Evolutionary conservation across 2,113 vertebrate genomes (phyloP), one percentile per base, ranked within the genome.

Genomic region (Erythrolamprus reginae): DNA sequence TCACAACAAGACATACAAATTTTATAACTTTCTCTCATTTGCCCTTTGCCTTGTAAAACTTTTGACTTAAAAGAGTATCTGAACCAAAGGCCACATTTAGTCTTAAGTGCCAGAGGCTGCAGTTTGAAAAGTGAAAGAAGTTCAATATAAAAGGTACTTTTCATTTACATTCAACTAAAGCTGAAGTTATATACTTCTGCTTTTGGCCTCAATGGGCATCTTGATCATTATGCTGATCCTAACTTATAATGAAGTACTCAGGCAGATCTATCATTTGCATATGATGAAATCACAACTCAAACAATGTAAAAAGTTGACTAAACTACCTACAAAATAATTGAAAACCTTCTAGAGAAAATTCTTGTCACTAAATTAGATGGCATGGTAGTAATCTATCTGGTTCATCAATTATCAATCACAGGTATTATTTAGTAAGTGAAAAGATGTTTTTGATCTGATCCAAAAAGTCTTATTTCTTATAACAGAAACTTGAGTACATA

Each of bases 401-500:
- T 21, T 77, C 17, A 77, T 77, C 33, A 77, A 77, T 38, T 77
- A 77, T n/a, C 53, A 56, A 58, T 21, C 38, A 13, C 23, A 13
- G 38, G 4, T 50, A 21, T 58, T 38, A 48, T 82, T 61, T 50
- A 19, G 45, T 48, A 52, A 23, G 1, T 15, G 2, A 52, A 45
- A 42, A 1, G 24, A 38, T 45, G 1, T 84, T 19, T 82, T 45
- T 77, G 70, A 55, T 61, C 53, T 61, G 26, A 50, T 84, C 9
- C 52, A 58, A 3, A 55, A 89, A 48, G 5, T 21, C 23, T 84
- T 61, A 48, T 50, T 48, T 89, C 26, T 38, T 58, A 50, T 21
- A 42, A 56, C 24, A 28, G 65, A 65, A 15, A 4, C 1, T 61
- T 12, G 0, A 0, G 51, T 38, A 83, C 88, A 83, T 97, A 99